Evolutionary conservation across 2,888 invertebrate species (phyloP), one percentile per base, ranked within the genome.

Genomic region (Calliopum simillimum): DNA sequence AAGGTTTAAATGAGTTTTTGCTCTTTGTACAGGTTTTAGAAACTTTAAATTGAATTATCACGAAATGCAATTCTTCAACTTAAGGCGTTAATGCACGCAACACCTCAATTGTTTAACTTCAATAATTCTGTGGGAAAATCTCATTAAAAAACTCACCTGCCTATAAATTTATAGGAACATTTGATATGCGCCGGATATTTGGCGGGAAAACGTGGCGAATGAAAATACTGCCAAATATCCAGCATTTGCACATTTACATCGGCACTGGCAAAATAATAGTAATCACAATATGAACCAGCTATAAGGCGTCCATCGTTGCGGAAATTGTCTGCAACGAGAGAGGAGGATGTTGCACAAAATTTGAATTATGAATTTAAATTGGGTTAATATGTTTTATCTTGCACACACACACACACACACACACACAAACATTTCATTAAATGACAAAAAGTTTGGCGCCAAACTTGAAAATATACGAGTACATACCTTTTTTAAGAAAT

Each of bases 121-220:
- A 33, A n/a, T 33, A 33, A 33, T 33, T 33, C 5, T 8, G 8
- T 33, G n/a, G n/a, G n/a, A 33, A 4, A 8, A 5, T 4, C 33
- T 33, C 33, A 33, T 33, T 33, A 33, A 33, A 1, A 8, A 33
- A 55, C 75, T 61, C 77, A 94, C 94, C 94, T 92, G 67, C 97
- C 97, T 80, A 93, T 91, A 84, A 98, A 94, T 82, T 93, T 91
- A 87, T 95, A 96, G 71, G 94, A 91, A 87, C 97, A 98, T 81
- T 93, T 91, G 80, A 95, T 91, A 85, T 96, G 95, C 85, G 93
- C 94, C 21, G 98, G 97, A 87, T 98, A 98, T 80, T 94, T 93
- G 79, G 98, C 97, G 74, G 98, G 98, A 89, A 97, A 98, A 71
- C 94, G 92, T 0, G 98, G 98, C 67, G 98, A 98, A 87, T 94